Evolutionary conservation across 1,140 invertebrate genomes (phyloP), one percentile per base, ranked within the genome.

Genomic region (Heliconius nattereri): DNA sequence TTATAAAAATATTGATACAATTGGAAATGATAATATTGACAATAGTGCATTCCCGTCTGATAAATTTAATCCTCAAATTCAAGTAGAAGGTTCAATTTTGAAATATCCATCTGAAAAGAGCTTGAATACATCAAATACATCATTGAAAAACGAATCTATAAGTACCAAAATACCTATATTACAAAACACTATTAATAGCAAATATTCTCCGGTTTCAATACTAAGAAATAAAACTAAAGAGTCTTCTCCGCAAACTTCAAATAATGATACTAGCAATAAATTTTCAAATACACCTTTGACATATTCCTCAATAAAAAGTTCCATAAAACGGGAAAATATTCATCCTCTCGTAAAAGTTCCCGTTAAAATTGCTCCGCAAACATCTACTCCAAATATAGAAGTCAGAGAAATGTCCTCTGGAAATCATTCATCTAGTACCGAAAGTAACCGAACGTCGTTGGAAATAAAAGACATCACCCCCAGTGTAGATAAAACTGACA

Each of bases 401-500:
- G 54, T 40, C 29, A 32, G 72, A 66, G 49, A 66, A 45, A 79
- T 5, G 11, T 54, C 23, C 11, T 26, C 13, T 29, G 60, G 26
- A 66, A 66, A 13, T 29, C 26, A 66, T 26, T 66, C 26, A 66
- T 19, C n/a, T 29, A 9, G 35, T 54, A 20, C 20, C 26, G 73
- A 71, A 35, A 73, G n/a, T 52, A 72, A 52, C 11, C 5, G 49
- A 23, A 29, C 54, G 16, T 66, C 81, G n/a, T 54, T 76, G 54
- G 82, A 87, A 70, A 85, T 71, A 29, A 86, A 83, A 78, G 79
- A 87, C 57, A 79, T 78, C 32, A 52, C 29, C 78, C 29, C 75
- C 54, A 77, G 35, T 70, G 73, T 71, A 73, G 88, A 90, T 75
- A 88, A 87, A 87, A 76, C 81, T n/a, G 87, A 91, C 76, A 85